phyloP scores from a whole-genome alignment of 2,888 invertebrate species.

The Oeneis ivallda region DNA sequence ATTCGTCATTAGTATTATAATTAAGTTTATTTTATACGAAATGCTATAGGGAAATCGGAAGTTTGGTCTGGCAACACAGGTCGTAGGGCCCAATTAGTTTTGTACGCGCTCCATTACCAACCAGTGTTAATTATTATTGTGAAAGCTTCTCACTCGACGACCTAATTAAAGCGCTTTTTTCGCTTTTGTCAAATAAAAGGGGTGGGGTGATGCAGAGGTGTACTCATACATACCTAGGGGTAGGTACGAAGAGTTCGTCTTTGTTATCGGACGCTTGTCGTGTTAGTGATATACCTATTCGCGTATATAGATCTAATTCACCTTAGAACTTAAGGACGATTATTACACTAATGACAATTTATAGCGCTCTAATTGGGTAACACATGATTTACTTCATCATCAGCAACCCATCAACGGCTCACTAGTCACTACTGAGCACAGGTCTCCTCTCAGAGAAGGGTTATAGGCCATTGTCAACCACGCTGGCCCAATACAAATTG shows the following conservation, averaged over 20 bases:
- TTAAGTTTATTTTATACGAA: not conserved
- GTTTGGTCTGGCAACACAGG: slow-evolving; percentile 49
- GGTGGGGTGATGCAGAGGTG: slow-evolving; percentile 17
- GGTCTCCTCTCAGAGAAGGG: no score
- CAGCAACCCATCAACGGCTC: no score
- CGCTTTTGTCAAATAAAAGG: slow-evolving; percentile 31
- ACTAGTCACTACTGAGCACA: no score
- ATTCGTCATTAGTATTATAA: not conserved
- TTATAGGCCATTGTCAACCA: no score
- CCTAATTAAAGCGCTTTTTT: slow-evolving; percentile 76
- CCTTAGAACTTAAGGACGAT: no score
- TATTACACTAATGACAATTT: no score
- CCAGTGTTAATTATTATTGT: slow-evolving; percentile 81
- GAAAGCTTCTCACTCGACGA: slow-evolving; percentile 78
- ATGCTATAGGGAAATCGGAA: slow-evolving; percentile 3
- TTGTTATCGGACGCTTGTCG: slow-evolving; percentile 9
- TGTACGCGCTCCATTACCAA: slow-evolving; percentile 79
- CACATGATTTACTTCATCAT: no score
- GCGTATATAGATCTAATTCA: no score
- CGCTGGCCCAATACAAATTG: no score
- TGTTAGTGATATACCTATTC: not conserved
- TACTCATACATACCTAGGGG: slow-evolving; percentile 9
- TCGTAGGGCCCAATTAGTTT: slow-evolving; percentile 78
- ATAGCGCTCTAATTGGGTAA: no score
- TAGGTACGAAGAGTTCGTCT: slow-evolving; percentile 14